phyloP scores from a whole-genome alignment of 2,888 invertebrate species.

The Lithophane ornitopus region DNA sequence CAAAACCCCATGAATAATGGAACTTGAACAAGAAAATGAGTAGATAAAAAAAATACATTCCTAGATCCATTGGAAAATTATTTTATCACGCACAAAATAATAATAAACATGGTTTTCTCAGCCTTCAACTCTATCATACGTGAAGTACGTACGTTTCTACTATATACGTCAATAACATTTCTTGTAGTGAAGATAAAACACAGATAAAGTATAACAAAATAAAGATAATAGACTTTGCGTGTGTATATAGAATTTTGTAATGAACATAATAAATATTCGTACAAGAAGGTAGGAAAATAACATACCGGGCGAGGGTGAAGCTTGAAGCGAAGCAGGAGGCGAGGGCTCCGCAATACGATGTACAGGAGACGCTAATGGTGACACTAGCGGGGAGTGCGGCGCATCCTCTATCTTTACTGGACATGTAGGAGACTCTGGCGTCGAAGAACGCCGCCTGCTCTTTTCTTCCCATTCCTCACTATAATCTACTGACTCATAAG shows the following conservation, averaged over 20 bases:
- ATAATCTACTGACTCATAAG: constrained; percentile 81
- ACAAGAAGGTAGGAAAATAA: constrained; percentile 59
- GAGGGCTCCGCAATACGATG: constrained; percentile 77
- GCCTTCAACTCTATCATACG: constrained; percentile 32
- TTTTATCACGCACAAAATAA: constrained; percentile 44
- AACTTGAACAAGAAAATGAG: constrained; percentile 29
- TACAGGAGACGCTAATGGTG: constrained; percentile 84
- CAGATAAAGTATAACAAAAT: constrained; percentile 76
- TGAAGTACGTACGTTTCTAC: constrained; percentile 45
- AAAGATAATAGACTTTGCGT: constrained; percentile 72
- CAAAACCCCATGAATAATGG: constrained; percentile 24
- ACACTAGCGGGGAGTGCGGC: constrained; percentile 80
- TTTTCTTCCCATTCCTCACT: constrained; percentile 84
- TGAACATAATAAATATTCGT: constrained; percentile 31
- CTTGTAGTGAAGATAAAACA: constrained; percentile 73
- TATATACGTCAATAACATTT: constrained; percentile 70
- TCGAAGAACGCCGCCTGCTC: constrained; percentile 83
- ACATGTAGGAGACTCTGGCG: constrained; percentile 81
- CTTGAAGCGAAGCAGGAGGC: constrained; percentile 76
- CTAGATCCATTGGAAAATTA: constrained; percentile 32
- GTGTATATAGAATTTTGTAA: constrained; percentile 50
- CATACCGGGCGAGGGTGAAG: constrained; percentile 85
- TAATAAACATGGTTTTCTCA: constrained; percentile 36
- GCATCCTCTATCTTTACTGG: constrained; percentile 75
- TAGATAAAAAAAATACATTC: constrained; percentile 33